phyloP scores from a whole-genome alignment of 2,888 invertebrate genomes.

The Mythimna impura region DNA sequence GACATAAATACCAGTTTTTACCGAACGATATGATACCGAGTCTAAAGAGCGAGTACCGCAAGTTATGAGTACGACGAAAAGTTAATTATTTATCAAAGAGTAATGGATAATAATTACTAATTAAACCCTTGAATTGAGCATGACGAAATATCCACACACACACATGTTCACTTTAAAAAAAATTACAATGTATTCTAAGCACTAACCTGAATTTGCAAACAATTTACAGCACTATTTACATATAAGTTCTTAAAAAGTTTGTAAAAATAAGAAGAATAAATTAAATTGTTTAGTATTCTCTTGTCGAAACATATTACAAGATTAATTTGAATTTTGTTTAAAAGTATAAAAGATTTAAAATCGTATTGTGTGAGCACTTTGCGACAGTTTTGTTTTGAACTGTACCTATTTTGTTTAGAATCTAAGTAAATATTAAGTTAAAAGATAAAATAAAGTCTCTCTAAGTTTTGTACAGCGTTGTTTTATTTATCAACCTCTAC shows the following conservation, averaged over 20 bases:
- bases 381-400: conserved; percentile 27
- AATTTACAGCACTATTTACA: conserved; percentile 30
- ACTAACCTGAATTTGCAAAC: conserved; percentile 40
- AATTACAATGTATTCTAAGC: conserved; percentile 12
- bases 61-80: conserved; percentile 9
- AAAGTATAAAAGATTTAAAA: conserved; percentile 30
- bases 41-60: neutral
- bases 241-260: conserved; percentile 21
- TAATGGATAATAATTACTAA: conserved; percentile 7
- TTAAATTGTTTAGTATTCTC: conserved; percentile 26
- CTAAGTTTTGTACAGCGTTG: conserved; percentile 62
- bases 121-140: conserved; percentile 18
- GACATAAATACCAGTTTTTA: neutral
- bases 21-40: conserved; percentile 20
- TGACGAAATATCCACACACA: conserved; percentile 7
- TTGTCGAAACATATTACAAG: conserved; percentile 23
- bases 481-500: conserved; percentile 32
- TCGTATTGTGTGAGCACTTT: conserved; percentile 30
- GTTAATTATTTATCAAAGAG: conserved; percentile 22
- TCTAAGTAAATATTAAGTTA: conserved; percentile 41
- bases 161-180: conserved; percentile 12
- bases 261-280: conserved; percentile 14
- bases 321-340: conserved; percentile 33
- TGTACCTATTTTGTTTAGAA: conserved; percentile 35
- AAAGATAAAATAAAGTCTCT: conserved; percentile 69